phyloP scores from a whole-genome alignment of 2,113 vertebrate genomes.

The Urocynchramus pylzowi region DNA sequence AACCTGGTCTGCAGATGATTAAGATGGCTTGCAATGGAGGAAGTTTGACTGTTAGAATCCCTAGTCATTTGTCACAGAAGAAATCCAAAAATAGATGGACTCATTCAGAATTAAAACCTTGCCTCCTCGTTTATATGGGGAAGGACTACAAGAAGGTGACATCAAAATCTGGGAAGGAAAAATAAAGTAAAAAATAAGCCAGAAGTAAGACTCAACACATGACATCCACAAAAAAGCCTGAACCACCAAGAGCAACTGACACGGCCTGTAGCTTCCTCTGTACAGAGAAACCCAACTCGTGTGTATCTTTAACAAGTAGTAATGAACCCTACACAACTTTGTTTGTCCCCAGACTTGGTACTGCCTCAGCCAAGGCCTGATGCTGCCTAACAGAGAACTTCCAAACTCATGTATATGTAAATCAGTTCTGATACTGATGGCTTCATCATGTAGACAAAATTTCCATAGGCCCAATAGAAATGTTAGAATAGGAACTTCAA shows the following conservation, averaged over 20 bases:
- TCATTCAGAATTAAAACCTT: background rate
- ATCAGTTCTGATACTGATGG: background rate
- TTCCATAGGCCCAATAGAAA: background rate
- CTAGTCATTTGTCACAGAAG: background rate
- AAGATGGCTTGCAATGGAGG: background rate
- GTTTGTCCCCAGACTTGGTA: background rate
- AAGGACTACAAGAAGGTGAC: background rate
- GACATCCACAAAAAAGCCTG: background rate
- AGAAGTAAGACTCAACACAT: background rate
- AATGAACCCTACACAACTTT: background rate
- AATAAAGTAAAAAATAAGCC: background rate
- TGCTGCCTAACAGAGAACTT: background rate
- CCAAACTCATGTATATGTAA: background rate
- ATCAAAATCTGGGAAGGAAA: background rate
- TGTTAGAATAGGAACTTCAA: background rate
- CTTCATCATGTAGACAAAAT: background rate
- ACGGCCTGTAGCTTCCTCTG: background rate
- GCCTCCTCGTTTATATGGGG: background rate
- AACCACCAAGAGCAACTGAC: background rate
- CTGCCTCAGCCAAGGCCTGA: background rate
- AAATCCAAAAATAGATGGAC: background rate
- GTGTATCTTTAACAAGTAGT: background rate
- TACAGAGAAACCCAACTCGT: accelerated
- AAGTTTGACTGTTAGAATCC: background rate
- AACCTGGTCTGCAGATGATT: conserved; percentile 5